Conservation (phyloP, 2,797 vertebrate species). For the Echiichthys vipera region DNA sequence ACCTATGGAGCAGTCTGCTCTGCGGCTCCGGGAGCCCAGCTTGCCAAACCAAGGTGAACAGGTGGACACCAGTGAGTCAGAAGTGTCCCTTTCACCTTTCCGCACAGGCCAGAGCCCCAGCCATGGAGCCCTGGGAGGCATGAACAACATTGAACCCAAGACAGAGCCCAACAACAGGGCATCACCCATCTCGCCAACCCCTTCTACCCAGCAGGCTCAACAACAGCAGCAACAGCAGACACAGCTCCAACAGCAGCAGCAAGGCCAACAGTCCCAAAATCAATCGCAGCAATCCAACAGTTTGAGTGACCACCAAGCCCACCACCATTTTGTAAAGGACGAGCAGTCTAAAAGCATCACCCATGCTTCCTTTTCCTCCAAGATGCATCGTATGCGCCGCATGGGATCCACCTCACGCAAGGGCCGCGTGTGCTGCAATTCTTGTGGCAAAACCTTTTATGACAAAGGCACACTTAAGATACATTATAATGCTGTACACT, state of each 20-base stretch:
- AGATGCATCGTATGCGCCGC: constrained; percentile 97
- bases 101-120: constrained; percentile 91
- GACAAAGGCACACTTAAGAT: constrained; percentile 97
- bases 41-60: constrained; percentile 94
- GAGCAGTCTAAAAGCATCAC: constrained; percentile 87
- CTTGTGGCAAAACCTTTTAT: constrained; percentile 95
- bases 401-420: constrained; percentile 97
- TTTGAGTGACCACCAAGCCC: constrained; percentile 82
- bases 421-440: constrained; percentile 98
- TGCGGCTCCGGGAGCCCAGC: constrained; percentile 92
- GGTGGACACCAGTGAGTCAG: constrained; percentile 96
- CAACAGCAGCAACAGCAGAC: constrained; percentile 79
- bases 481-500: constrained; percentile 97
- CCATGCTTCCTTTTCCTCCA: constrained; percentile 96
- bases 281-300: constrained; percentile 74
- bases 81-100: constrained; percentile 96
- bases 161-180: constrained; percentile 91
- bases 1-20: constrained; percentile 92
- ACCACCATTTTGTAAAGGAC: constrained; percentile 86
- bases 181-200: constrained; percentile 92
- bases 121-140: constrained; percentile 88
- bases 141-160: constrained; percentile 96
- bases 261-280: constrained; percentile 76
- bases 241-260: constrained; percentile 81
- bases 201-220: constrained; percentile 83